Evolutionary conservation across 2,888 invertebrate genomes (phyloP), one percentile per base, ranked within the genome.

Genomic region (Drosophila nigricruria): DNA sequence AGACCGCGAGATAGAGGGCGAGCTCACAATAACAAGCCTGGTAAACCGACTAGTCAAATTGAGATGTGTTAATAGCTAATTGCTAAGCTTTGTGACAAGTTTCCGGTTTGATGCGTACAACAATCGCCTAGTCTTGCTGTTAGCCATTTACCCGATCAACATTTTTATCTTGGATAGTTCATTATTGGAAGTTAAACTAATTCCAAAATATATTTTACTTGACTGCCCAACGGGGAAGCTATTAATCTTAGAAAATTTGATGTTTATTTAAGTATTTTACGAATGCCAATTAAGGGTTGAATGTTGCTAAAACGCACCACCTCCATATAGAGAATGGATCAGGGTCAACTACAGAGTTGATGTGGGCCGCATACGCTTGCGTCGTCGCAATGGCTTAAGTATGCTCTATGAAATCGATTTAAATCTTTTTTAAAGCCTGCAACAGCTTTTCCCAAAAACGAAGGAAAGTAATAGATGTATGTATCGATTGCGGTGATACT

Each of bases 181-280:
- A 27, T 30, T 18, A 49, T 12, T 18, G 27, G 3, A 30, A n/a
- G 27, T 27, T 27, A n/a, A 5, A 47, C n/a, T 2, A 12, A 27
- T 4, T 1, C 9, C 0, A 49, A 49, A 30, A 49, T 18, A 49
- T 30, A 49, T n/a, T n/a, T 25, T n/a, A 47, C 10, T 27, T 18
- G 18, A 49, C 6, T 49, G 18, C 18, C 6, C 12, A 18, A 6
- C 5, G 27, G 47, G 12, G 12, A 49, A 18, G 27, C 47, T 30
- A 12, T 5, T 2, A 8, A n/a, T 18, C 2, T 6, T 4, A 0
- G 6, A n/a, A n/a, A n/a, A n/a, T n/a, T 16, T 1, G 0, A 3
- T 23, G 3, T 23, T 43, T 43, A 16, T 23, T 23, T 14, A 2
- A 8, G 1, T 30, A 10, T 30, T 30, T 30, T 2, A 10, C 30